Conservation (phyloP, 92 coral and sea anemone species). For the Heliopora coerulea region DNA sequence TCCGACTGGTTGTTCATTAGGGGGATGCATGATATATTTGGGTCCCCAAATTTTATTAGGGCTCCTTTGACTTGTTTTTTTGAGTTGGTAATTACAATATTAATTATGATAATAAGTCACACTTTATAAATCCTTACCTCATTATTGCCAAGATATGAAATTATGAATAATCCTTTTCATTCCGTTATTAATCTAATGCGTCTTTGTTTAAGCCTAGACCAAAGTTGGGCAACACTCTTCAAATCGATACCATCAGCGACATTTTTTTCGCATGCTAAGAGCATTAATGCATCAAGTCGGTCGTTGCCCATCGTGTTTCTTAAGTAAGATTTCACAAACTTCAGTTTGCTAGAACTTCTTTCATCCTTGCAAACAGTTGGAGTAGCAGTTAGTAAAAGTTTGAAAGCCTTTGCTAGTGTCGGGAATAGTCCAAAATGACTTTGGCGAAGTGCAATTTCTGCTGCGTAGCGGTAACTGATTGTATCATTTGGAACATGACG, state of each 20-base stretch:
- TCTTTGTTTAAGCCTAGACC: constrained; percentile 3
- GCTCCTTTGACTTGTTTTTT: no score
- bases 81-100: no score
- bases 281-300: constrained; percentile 4
- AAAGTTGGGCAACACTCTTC: neutral
- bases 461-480: constrained; percentile 8
- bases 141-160: no score
- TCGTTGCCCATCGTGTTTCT: constrained; percentile 12
- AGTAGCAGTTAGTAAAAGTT: constrained; percentile 8
- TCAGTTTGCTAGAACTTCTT: constrained; percentile 19
- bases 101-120: no score
- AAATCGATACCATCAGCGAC: constrained; percentile 1
- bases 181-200: no score
- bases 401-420: constrained; percentile 5
- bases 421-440: constrained; percentile 19
- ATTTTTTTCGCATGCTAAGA: neutral
- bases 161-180: no score
- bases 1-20: no score
- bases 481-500: neutral
- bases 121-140: no score
- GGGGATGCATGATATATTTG: no score
- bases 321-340: constrained; percentile 7
- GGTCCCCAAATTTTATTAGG: no score
- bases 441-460: constrained; percentile 10
- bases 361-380: constrained; percentile 11